Evolutionary conservation across 1,140 invertebrate genomes (phyloP).

Genomic region (Frieseomelitta varia): DNA sequence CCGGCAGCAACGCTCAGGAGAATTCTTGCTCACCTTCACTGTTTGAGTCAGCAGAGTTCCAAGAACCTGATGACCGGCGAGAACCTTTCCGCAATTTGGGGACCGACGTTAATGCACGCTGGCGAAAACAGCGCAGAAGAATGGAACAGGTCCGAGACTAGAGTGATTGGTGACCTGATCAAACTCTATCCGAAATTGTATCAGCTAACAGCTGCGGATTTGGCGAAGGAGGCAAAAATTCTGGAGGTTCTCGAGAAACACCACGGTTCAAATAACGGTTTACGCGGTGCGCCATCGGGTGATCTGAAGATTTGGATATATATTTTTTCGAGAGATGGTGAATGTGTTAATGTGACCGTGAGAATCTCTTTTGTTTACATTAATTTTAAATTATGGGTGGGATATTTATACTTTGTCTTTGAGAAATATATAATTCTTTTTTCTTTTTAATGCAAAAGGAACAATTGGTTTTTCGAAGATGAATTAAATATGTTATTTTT

Average conservation of each 20-base stretch:
- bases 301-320: constrained; percentile 92
- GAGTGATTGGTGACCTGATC: constrained; percentile 88
- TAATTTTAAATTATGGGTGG: too few species aligned
- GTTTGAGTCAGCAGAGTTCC: constrained; percentile 88
- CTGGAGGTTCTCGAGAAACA: constrained; percentile 87
- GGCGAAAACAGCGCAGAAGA: constrained; percentile 82
- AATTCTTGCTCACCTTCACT: constrained; percentile 90
- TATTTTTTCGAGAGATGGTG: constrained; percentile 83
- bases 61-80: constrained; percentile 91
- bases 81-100: constrained; percentile 93
- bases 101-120: constrained; percentile 90
- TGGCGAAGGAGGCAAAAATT: constrained; percentile 88
- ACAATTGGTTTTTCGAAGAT: too few species aligned
- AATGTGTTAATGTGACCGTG: constrained; percentile 86
- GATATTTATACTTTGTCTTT: neutral
- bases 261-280: constrained; percentile 82
- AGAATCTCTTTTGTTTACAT: constrained; percentile 65
- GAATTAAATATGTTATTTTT: neutral
- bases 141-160: constrained; percentile 86
- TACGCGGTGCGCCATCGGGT: constrained; percentile 86
- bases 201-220: constrained; percentile 83
- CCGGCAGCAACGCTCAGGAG: constrained; percentile 88
- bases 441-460: too few species aligned
- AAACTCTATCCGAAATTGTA: constrained; percentile 84
- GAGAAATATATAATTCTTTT: neutral